Percentiles rank a stretch among this genome's conserved stretches.
Evolutionary conservation across 2,888 invertebrate genomes (phyloP).

Genomic region (Trichogramma dendrolimi): DNA sequence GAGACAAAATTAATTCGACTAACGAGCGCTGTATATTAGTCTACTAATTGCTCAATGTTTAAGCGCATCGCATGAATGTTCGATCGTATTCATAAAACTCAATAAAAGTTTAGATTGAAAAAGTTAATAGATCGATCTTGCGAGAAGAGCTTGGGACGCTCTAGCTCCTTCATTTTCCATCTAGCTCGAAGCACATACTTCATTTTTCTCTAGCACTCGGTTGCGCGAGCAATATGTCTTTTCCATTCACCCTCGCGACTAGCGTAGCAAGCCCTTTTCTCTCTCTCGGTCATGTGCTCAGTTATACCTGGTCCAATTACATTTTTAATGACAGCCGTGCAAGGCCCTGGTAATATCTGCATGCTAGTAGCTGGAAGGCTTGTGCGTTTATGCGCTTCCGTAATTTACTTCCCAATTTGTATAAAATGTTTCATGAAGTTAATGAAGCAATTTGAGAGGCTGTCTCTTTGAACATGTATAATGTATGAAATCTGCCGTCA

Average conservation of each 20-base stretch:
- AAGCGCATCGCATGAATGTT: slow-evolving; percentile 1
- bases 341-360: slow-evolving; percentile 10
- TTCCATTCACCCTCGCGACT: slow-evolving; percentile 28
- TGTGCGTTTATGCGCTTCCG: slow-evolving; percentile 21
- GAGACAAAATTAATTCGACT: slow-evolving; percentile 19
- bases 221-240: slow-evolving; percentile 32
- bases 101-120: slow-evolving; percentile 3
- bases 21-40: slow-evolving; percentile 36
- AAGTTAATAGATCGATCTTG: neutral
- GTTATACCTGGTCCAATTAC: slow-evolving; percentile 43
- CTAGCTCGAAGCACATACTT: neutral
- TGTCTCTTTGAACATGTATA: slow-evolving; percentile 42
- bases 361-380: slow-evolving; percentile 12
- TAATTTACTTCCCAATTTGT: slow-evolving; percentile 51
- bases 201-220: slow-evolving; percentile 19
- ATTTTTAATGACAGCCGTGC: slow-evolving; percentile 37
- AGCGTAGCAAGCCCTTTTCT: slow-evolving; percentile 14
- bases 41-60: slow-evolving; percentile 24
- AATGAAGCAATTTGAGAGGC: slow-evolving; percentile 53
- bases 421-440: slow-evolving; percentile 51
- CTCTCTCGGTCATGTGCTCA: slow-evolving; percentile 16
- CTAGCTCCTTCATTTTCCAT: neutral
- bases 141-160: neutral
- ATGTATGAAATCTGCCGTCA: slow-evolving; percentile 43
- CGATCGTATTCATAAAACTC: slow-evolving; percentile 14